phyloP scores from a whole-genome alignment of 37 sponge, comb jelly and placozoan genomes.

The Aplysina aerophoba region DNA sequence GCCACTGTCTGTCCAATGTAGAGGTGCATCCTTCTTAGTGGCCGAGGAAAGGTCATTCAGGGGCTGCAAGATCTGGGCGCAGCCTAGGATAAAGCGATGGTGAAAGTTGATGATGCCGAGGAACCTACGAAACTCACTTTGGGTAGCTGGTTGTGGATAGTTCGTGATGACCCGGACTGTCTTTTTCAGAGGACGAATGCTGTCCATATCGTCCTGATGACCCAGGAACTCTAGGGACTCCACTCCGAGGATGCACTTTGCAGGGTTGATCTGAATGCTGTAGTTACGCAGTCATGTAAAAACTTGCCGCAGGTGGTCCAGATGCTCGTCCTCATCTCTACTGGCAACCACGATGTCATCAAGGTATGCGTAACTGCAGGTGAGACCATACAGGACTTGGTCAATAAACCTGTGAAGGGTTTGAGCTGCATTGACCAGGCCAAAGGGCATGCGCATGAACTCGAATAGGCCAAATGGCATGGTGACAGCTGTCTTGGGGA shows the following conservation, averaged over 20 bases:
- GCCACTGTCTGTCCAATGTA: no score
- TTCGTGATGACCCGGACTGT: slow-evolving; percentile 26
- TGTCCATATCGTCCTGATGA: slow-evolving; percentile 33
- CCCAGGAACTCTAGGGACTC: slow-evolving; percentile 46
- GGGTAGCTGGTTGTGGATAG: slow-evolving; percentile 43
- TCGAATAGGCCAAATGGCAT: slow-evolving; percentile 72
- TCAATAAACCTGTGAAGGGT: slow-evolving; percentile 61
- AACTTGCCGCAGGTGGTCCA: not conserved
- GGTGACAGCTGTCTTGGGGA: slow-evolving; percentile 53
- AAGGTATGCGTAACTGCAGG: slow-evolving; percentile 53
- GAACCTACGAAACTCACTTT: slow-evolving; percentile 35
- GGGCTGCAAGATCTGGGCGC: slow-evolving; percentile 33
- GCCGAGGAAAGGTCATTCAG: slow-evolving; percentile 28
- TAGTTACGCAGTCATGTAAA: slow-evolving; percentile 14
- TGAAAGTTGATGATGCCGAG: slow-evolving; percentile 50
- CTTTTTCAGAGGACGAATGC: slow-evolving; percentile 34
- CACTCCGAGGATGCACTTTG: slow-evolving; percentile 27
- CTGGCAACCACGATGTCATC: slow-evolving; percentile 45
- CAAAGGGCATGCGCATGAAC: slow-evolving; percentile 65
- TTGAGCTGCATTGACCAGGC: slow-evolving; percentile 61
- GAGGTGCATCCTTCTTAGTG: not conserved
- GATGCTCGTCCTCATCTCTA: slow-evolving; percentile 1
- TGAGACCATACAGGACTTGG: slow-evolving; percentile 62
- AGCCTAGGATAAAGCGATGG: slow-evolving; percentile 40
- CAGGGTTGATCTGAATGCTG: slow-evolving; percentile 5